These are phyloP conservation scores for Gavia stellata DNA, from an alignment of 2,113 vertebrate genomes.

Conservation along the genomic window DNA sequence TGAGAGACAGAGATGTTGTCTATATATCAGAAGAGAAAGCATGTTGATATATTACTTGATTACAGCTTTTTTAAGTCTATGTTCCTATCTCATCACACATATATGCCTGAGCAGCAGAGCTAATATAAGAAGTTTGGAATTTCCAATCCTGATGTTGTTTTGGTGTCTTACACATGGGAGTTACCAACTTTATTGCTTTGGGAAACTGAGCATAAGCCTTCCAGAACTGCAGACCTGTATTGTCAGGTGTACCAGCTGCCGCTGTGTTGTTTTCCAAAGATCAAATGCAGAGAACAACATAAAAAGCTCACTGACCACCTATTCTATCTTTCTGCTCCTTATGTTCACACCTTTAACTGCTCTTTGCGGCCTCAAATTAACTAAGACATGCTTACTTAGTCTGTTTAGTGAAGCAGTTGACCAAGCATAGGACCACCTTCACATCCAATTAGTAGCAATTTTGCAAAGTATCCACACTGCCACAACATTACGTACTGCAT, in stretches of 20 bases:
- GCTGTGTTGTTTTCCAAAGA: background rate
- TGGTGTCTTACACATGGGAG: rapidly evolving
- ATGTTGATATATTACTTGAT: background rate
- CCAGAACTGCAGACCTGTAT: background rate
- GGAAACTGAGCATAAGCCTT: background rate
- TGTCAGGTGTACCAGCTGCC: background rate
- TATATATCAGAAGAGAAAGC: background rate
- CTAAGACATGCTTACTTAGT: background rate
- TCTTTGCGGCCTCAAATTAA: background rate
- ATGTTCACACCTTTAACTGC: background rate
- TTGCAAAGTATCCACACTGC: background rate
- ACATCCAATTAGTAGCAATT: background rate
- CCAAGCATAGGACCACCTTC: background rate
- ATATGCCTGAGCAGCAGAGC: background rate
- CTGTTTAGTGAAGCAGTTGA: background rate
- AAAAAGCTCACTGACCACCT: background rate
- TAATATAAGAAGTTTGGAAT: background rate
- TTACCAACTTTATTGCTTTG: background rate
- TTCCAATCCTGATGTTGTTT: background rate
- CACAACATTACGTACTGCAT: background rate
- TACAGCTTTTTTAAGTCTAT: background rate
- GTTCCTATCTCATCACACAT: background rate
- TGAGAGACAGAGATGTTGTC: background rate
- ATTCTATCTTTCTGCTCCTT: background rate
- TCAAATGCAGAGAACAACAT: background rate